Evolutionary conservation across 2,797 vertebrate species (phyloP), one percentile per base, ranked within the genome.

Genomic region (Anomalospiza imberbis): DNA sequence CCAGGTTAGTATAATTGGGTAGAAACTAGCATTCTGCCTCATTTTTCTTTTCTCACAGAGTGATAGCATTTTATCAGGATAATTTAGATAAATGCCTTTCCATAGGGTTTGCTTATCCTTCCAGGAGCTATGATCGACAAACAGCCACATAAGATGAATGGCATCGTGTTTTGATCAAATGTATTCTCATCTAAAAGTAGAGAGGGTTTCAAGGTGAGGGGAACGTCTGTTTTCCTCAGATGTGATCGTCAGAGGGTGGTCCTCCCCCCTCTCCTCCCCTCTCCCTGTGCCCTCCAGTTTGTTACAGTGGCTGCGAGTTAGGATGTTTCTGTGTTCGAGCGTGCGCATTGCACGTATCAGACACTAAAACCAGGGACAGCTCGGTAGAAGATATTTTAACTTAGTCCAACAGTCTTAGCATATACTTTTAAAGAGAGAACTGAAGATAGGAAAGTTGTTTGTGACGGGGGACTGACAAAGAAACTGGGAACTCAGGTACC

Each of bases 1-100:
- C 45, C 74, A 68, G 48, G 38, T 94, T 96, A 88, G 89, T 75
- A 80, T 91, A 93, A 92, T 79, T 93, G 58, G 91, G 50, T 94
- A 91, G 80, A 91, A 88, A 93, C 58, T 58, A 73, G 44, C 44
- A 75, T 94, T 94, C 88, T 82, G 22, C 18, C 92, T 97, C 95
- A 88, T 97, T 97, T 97, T 97, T 97, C 96, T 97, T 96, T 96
- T 83, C 76, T 45, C 77, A 10, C 18, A 7, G 85, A 96, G 85
- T 91, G 96, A 97, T 89, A 95, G 85, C 91, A 70, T 94, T 97
- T 97, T 97, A 97, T 97, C 95, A 95, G 96, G 97, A 97, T 97
- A 97, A 98, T 98, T 98, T 98, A 98, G 97, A 98, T 97, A 97
- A 98, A 98, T 97, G 97, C 76, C 92, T 97, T 97, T 95, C 78